Base-by-base conservation (phyloP, 2,888 invertebrate genomes). In the Limnephilus lunatus region DNA sequence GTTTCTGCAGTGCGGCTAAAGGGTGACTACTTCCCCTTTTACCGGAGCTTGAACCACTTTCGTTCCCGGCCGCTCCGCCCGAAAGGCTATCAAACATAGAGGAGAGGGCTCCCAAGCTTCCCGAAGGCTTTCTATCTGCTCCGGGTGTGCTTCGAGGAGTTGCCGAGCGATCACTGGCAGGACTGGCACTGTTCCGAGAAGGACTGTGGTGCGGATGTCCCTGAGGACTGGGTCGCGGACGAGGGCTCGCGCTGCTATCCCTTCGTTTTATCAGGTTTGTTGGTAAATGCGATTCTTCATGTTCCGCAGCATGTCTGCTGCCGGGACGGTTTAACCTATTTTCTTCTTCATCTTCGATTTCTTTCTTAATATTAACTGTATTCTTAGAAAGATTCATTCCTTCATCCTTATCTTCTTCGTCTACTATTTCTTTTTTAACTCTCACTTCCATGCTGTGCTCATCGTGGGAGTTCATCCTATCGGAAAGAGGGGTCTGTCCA, bases 81-180 rank as follows among this genome's bases (percentile, higher is more conserved):
- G 98, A 98, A 90, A 98, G 95, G 94, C 97, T 98, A 95, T 98
- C 98, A 94, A 98, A 98, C 98, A 98, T 98, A 32, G 98, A 98
- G 32, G 98, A 98, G 3, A 98, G 95, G 0, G 98, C 98, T 31
- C 98, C 98, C 90, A 98, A 96, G 94, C 98, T 98, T 87, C 97
- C 97, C 53, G 97, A 96, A 68, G 97, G 96, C 94, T 96, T 96
- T 94, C 97, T 96, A 15, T 97, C 96, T 91, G 96, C 96, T 92
- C 97, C 96, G 81, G 97, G 97, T 14, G 96, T 96, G 93, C 97
- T 97, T 87, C 97, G 96, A 3, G 97, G 98, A 2, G 98, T 98
- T 1, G 97, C 97, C 0, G 98, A 98, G 89, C 98, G 97, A 94
- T 98, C 98, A 94, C 98, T 98, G 32, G 97, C 97, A 0, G 98